Base-by-base conservation (phyloP, 2,113 vertebrate species). In the Nanorana parkeri region DNA sequence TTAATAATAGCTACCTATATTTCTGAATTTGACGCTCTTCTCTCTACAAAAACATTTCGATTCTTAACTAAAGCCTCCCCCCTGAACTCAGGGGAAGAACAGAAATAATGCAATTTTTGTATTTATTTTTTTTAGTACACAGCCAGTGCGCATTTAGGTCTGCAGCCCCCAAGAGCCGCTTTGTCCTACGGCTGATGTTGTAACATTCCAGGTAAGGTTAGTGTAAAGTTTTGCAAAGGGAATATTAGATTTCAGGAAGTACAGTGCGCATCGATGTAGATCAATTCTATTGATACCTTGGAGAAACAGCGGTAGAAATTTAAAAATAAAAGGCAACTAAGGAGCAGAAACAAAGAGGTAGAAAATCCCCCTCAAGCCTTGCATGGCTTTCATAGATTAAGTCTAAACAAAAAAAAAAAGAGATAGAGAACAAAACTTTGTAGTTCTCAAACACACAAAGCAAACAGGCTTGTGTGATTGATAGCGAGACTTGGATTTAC, bases 211-310 rank as follows among this genome's bases (percentile, higher is more conserved):
- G 72, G 55, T 75, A 56, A 60, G 55, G 72, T 60, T 75, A 28
- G 55, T 29, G 58, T 75, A 75, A 75, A 75, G 55, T 60, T 47
- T 71, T 60, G 67, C 67, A 80, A 80, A 80, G 66, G 56, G 78
- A 80, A 80, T 80, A 80, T 69, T 63, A 51, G 58, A 71, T 80
- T 80, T 71, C 58, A 71, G 78, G 78, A 80, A 80, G 78, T 71
- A 47, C 17, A 69, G 68, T 71, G 68, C 24, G 51, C 67, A 63
- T 80, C 78, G 68, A 80, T 71, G 67, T 20, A 80, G 56, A 80
- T 80, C 67, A 68, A 80, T 80, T 80, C 51, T 80, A 80, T 80
- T 61, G 78, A 71, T 71, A 80, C 66, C 78, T 61, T 63, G 78
- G 55, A 71, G 77, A 78, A 78, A 78, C 61, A 28, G 65, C 36